Percentiles rank a stretch among this genome's conserved stretches.
phyloP scores from a whole-genome alignment of 2,797 vertebrate species.

The Etheostoma perlongum region DNA sequence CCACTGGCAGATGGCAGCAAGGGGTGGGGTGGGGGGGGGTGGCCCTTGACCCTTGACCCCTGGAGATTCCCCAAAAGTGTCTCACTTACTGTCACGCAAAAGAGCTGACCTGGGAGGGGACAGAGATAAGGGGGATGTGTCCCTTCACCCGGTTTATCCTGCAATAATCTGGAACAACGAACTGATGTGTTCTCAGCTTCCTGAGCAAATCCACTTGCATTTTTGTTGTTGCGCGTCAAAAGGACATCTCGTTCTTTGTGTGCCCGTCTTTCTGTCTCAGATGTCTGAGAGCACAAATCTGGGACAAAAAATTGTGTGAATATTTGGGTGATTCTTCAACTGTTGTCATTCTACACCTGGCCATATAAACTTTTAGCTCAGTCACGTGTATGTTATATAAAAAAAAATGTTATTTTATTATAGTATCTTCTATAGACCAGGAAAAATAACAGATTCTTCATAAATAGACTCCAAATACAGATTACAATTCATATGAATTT shows the following conservation, averaged over 20 bases:
- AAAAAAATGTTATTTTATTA: not conserved
- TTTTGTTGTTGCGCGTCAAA: constrained; percentile 16
- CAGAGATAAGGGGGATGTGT: not conserved
- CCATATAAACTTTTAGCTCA: too few species aligned
- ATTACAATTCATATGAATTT: too few species aligned
- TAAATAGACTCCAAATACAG: not conserved
- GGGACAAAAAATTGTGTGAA: constrained; percentile 17
- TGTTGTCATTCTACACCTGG: not conserved
- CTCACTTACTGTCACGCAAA: constrained; percentile 38
- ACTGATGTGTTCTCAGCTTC: constrained; percentile 5
- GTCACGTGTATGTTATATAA: too few species aligned
- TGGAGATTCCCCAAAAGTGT: constrained; percentile 61
- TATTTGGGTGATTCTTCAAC: constrained; percentile 10
- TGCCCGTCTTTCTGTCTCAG: not conserved
- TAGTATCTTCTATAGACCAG: not conserved
- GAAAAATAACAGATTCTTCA: not conserved
- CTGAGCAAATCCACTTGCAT: constrained; percentile 46
- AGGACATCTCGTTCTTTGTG: constrained; percentile 28
- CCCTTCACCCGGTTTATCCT: constrained; percentile 28
- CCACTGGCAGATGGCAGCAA: constrained; percentile 63
- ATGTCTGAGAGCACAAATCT: constrained; percentile 20
- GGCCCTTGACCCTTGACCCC: constrained; percentile 70
- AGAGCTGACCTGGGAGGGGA: constrained; percentile 29
- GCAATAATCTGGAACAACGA: constrained; percentile 45
- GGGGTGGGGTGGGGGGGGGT: constrained; percentile 29